Evolutionary conservation across 2,888 invertebrate species (phyloP), one percentile per base, ranked within the genome.

Genomic region (Suillia variegata): DNA sequence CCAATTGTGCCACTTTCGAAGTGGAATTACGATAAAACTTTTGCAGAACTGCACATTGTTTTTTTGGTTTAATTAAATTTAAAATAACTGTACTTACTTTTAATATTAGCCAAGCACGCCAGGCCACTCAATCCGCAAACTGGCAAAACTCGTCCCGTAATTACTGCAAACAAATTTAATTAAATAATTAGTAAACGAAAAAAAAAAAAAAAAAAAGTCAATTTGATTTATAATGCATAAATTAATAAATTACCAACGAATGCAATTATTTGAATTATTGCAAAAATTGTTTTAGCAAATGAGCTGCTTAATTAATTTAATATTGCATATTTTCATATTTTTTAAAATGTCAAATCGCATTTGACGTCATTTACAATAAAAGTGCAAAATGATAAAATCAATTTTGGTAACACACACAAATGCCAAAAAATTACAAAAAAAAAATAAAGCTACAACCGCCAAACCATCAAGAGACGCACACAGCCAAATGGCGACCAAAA

Each of bases 61-160:
- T n/a, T n/a, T n/a, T n/a, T n/a, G n/a, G n/a, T n/a, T n/a, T n/a
- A n/a, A n/a, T n/a, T n/a, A n/a, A n/a, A n/a, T n/a, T n/a, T n/a
- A n/a, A n/a, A n/a, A n/a, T n/a, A n/a, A n/a, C n/a, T n/a, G n/a
- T 26, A 75, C 78, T 75, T 75, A 85, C 86, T 86, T 84, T 85
- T 85, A 70, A 87, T 82, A 62, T 84, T 76, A 1, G 84, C 82
- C 61, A 91, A 81, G 70, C 90, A 90, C 60, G 84, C 85, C 62
- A 90, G 79, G 10, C 89, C 90, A 56, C 80, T 70, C 1, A 87
- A 85, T 67, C 87, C 85, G 67, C 91, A 90, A 58, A 87, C 79
- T 17, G 78, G 80, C 62, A 81, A 63, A 20, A 70, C 70, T 18
- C 76, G 74, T 24, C 81, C 81, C 59, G 68, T 74, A 59, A 74